Base-by-base conservation (phyloP, 2,888 invertebrate species). In the Priocnemis perturbator region DNA sequence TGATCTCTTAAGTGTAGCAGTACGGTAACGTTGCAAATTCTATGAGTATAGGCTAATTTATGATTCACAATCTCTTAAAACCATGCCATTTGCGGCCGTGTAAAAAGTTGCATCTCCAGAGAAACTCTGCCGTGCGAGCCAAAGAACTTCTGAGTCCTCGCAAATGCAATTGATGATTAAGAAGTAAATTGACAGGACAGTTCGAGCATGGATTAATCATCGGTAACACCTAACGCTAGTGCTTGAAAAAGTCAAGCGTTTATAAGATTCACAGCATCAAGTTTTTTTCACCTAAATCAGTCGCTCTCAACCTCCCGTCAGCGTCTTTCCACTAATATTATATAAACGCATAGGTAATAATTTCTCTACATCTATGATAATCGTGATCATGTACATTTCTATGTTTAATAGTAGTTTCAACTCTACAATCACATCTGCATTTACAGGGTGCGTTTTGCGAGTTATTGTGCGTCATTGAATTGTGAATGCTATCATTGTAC, bases 381-480 rank as follows among this genome's bases (percentile, higher is more conserved):
- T 67, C 60, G 60, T 71, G 66, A 70, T 64, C 71, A 59, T 73
- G 58, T 73, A 77, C 65, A 64, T 61, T 65, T 76, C 80, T 81
- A 84, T 60, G 37, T 72, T 76, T 76, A 76, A 52, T 74, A 67
- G 69, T 79, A 78, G 78, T 79, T 79, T 81, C 78, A 79, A 82
- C 76, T 76, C 84, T 86, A 86, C 82, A 81, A 85, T 86, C 86
- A 86, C 86, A 86, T 83, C 82, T 86, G 85, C 83, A 79, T 87
- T 87, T 86, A 87, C 82, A 78, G 84, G 83, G 86, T 88, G 88
- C 87, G 78, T 82, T 85, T 74, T 81, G 87, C 85, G 86, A 88
- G 83, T 86, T 86, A 86, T 86, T 88, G 88, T 88, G 87, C 88
- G 88, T 88, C 85, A 78, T 88, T 85, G 83, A 85, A 85, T 83